Conservation (phyloP, 2,888 invertebrate genomes). For the Dyspetes luteomarginatus region DNA sequence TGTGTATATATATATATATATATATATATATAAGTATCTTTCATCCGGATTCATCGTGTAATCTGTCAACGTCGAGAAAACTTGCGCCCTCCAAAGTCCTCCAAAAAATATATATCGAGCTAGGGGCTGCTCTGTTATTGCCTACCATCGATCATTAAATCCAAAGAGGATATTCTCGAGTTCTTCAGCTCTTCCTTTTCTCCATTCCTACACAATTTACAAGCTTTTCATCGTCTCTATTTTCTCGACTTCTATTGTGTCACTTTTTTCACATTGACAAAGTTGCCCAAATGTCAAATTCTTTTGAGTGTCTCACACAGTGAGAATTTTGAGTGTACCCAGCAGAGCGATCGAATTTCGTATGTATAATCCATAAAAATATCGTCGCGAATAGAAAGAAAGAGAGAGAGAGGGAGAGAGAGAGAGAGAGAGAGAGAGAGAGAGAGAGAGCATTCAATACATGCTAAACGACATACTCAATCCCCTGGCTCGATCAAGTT, state of each 20-base stretch:
- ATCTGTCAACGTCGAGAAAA: constrained; percentile 48
- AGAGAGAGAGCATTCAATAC: neutral
- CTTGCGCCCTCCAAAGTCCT: constrained; percentile 2
- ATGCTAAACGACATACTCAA: neutral
- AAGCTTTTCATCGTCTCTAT: constrained; percentile 15
- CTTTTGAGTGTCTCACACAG: neutral
- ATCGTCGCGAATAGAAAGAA: neutral
- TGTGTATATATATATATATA: neutral
- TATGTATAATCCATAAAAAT: too few relatives aligned
- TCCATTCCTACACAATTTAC: neutral
- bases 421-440: neutral
- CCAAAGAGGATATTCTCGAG: constrained; percentile 21
- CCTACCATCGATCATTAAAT: constrained; percentile 43
- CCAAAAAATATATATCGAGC: constrained; percentile 23
- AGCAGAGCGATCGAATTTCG: neutral
- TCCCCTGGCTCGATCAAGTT: neutral
- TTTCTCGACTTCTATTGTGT: constrained; percentile 14
- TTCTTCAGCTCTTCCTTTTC: neutral
- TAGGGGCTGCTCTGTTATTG: constrained; percentile 17
- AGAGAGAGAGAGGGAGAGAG: neutral
- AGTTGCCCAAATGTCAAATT: constrained; percentile 10
- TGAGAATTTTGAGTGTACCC: too few relatives aligned
- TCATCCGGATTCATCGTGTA: constrained; percentile 15
- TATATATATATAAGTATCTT: constrained; percentile 4
- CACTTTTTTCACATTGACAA: neutral